Evolutionary conservation across 2,113 vertebrate genomes (phyloP).

Genomic region (Chaetura pelagica): DNA sequence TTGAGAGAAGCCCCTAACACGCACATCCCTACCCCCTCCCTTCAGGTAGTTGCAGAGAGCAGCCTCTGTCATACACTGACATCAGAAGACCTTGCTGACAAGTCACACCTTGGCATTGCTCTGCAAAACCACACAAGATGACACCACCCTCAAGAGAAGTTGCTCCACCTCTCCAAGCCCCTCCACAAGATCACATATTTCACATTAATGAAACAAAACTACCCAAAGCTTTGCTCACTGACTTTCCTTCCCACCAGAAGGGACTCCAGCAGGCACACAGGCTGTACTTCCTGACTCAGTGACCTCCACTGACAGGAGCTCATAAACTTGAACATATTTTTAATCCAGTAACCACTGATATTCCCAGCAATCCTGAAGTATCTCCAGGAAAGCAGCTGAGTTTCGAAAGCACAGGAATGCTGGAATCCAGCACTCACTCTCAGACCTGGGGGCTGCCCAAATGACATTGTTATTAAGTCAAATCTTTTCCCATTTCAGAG

Average conservation of each 20-base stretch:
- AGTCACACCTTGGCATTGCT: rapidly evolving
- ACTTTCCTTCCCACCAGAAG: too few species aligned
- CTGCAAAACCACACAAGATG: too few species aligned
- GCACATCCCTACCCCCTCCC: too few species aligned
- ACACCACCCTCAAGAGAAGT: too few species aligned
- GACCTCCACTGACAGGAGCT: neutral
- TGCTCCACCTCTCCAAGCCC: neutral
- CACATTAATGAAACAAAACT: too few species aligned
- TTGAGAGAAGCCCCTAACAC: too few species aligned
- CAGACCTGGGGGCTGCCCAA: neutral
- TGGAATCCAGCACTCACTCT: neutral
- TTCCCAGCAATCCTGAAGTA: neutral
- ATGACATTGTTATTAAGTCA: neutral
- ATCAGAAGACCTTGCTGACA: neutral
- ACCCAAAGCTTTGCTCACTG: neutral
- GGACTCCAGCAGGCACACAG: rapidly evolving
- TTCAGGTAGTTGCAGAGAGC: too few species aligned
- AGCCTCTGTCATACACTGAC: too few species aligned
- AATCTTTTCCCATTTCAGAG: neutral
- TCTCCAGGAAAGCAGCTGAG: neutral
- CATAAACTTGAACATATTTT: rapidly evolving
- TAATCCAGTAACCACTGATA: neutral
- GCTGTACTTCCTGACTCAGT: rapidly evolving
- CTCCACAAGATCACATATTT: neutral
- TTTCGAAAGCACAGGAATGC: neutral